These are phyloP conservation scores for Spisula solida DNA, from an alignment of 2,888 invertebrate genomes.

Conservation along the genomic window DNA sequence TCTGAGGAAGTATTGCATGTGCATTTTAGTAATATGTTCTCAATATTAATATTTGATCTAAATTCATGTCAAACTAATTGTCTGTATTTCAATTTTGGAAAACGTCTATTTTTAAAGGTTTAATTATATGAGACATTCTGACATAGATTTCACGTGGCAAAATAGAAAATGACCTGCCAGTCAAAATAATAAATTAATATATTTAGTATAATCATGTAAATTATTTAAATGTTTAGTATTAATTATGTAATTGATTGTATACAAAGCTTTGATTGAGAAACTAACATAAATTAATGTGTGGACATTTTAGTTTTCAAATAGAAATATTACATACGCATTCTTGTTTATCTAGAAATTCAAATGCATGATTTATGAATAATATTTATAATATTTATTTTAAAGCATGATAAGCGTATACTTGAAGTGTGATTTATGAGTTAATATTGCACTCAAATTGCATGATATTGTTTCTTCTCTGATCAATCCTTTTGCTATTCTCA, in stretches of 20 bases:
- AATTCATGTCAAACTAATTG: not conserved
- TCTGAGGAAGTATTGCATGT: not conserved
- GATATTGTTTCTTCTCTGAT: slow-evolving; percentile 15
- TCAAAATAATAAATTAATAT: not conserved
- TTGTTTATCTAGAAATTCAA: not conserved
- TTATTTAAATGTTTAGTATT: not conserved
- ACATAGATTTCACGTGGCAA: not conserved
- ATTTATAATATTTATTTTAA: not conserved
- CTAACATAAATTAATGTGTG: not conserved
- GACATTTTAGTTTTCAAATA: not conserved
- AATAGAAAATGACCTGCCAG: not conserved
- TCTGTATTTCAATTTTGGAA: not conserved
- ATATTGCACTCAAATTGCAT: slow-evolving; percentile 27
- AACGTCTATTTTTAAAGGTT: not conserved
- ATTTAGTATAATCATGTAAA: not conserved
- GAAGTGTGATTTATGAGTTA: slow-evolving; percentile 10
- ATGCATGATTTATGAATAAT: not conserved
- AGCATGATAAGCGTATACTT: not conserved
- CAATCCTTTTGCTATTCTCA: not conserved
- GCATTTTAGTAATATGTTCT: not conserved
- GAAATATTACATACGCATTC: not conserved
- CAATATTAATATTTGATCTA: not conserved
- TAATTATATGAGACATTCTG: not conserved
- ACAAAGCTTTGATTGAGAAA: not conserved
- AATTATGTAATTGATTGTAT: not conserved